phyloP scores from a whole-genome alignment of 2,888 invertebrate species.

The Isotomurus palustris region DNA sequence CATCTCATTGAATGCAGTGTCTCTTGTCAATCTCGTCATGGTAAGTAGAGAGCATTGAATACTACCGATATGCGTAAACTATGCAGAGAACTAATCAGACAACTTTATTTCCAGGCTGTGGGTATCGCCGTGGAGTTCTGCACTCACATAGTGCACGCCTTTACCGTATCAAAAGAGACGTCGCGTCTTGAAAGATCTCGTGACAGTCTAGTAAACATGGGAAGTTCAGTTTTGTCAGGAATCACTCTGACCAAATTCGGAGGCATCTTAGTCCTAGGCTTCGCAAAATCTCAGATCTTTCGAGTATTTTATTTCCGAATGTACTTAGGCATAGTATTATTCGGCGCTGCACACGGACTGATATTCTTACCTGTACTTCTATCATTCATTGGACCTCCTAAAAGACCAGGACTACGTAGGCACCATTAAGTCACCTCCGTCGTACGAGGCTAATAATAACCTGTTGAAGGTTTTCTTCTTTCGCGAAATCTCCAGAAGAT shows the following conservation, averaged over 20 bases:
- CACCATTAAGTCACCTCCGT: no score
- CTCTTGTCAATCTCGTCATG: slow-evolving; percentile 91
- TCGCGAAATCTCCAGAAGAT: no score
- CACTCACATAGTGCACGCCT: slow-evolving; percentile 91
- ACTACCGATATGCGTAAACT: no score
- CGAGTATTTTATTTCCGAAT: slow-evolving; percentile 93
- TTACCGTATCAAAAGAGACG: slow-evolving; percentile 69
- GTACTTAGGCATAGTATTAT: slow-evolving; percentile 95
- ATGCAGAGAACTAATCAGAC: background rate
- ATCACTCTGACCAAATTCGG: slow-evolving; percentile 97
- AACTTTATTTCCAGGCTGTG: slow-evolving; percentile 63
- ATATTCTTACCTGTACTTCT: slow-evolving; percentile 95
- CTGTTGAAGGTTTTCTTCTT: no score
- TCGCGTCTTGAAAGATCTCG: slow-evolving; percentile 71
- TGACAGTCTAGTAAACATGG: slow-evolving; percentile 83
- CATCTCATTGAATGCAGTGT: slow-evolving; percentile 87
- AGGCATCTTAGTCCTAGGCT: slow-evolving; percentile 91
- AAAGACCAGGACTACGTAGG: slow-evolving; percentile 24
- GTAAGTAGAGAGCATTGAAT: no score
- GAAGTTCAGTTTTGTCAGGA: slow-evolving; percentile 92
- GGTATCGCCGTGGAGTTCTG: slow-evolving; percentile 99
- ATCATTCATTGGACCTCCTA: slow-evolving; percentile 45
- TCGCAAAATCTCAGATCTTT: slow-evolving; percentile 97
- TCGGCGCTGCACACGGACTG: slow-evolving; percentile 95
- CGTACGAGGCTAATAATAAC: no score